These are phyloP conservation scores for Drosophila basisetae DNA, from an alignment of 2,888 invertebrate genomes.

Conservation along the genomic window DNA sequence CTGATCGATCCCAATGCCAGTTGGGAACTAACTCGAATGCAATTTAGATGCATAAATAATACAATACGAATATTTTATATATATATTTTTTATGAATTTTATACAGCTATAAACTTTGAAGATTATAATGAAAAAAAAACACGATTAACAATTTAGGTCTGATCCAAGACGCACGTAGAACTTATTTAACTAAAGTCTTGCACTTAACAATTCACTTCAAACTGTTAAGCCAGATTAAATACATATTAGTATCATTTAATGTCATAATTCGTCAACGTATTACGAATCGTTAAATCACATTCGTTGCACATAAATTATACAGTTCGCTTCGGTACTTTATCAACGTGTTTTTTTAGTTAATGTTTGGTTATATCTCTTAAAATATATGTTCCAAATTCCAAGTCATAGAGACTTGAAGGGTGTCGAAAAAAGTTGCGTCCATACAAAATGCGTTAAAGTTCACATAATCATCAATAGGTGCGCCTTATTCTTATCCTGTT, in stretches of 20 bases:
- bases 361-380: too few relatives aligned
- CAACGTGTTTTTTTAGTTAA: too few relatives aligned
- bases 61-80: neutral
- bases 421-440: too few relatives aligned
- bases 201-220: neutral
- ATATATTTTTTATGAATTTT: neutral
- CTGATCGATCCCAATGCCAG: slow-evolving; percentile 28
- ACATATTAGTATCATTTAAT: neutral
- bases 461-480: too few relatives aligned
- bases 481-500: too few relatives aligned
- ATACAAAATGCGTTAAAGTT: too few relatives aligned
- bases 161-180: neutral
- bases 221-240: neutral
- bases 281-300: neutral
- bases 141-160: slow-evolving; percentile 53
- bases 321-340: too few relatives aligned
- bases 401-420: too few relatives aligned
- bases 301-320: neutral
- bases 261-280: neutral
- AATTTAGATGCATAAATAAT: slow-evolving; percentile 37
- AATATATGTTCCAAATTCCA: too few relatives aligned
- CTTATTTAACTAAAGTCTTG: neutral
- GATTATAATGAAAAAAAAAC: neutral
- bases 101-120: neutral
- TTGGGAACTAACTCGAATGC: slow-evolving; percentile 36